Evolutionary conservation across 2,113 vertebrate species (phyloP), one percentile per base, ranked within the genome.

Genomic region (Columba livia): DNA sequence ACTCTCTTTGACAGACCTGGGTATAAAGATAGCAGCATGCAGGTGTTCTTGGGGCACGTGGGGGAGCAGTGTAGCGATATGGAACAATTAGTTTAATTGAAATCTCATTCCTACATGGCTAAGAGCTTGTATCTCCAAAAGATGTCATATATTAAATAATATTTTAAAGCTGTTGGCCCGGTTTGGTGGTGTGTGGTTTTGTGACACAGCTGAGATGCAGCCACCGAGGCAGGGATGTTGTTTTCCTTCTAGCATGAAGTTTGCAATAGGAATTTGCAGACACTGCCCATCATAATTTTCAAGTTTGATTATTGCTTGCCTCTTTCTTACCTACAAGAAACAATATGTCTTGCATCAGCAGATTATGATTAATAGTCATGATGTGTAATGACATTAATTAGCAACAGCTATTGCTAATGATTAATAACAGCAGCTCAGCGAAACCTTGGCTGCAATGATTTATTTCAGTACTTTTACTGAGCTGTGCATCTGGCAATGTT

Each of bases 331-430:
- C 74, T 80, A 11, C 0, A 0, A 83, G 48, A 73, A 32, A 83
- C 85, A 85, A 64, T 82, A 85, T 26, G 69, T 71, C 85, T 93
- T 94, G 67, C 79, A 93, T 96, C 91, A 96, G 93, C 93, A 89
- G 84, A 80, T 93, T 74, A 88, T 94, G 90, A 95, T 94, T 93
- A 91, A 94, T 88, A 88, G 85, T 81, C 84, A 57, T 81, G 61
- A 90, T 79, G 89, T 67, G 16, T 95, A 94, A 95, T 92, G 89
- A 95, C 91, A 90, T 88, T 95, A 95, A 96, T 97, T 94, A 97
- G 93, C 93, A 90, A 64, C 82, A 92, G 91, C 79, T 89, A 79
- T 84, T 89, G 86, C 73, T 95, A 91, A 84, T 96, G 92, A 95
- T 95, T 96, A 96, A 95, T 91, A 95, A 83, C 67, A 94, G 92